A percentile compares a stretch with the other conserved stretches of the same genome.
phyloP scores from a whole-genome alignment of 2,113 vertebrate species.

The Etheostoma spectabile region DNA sequence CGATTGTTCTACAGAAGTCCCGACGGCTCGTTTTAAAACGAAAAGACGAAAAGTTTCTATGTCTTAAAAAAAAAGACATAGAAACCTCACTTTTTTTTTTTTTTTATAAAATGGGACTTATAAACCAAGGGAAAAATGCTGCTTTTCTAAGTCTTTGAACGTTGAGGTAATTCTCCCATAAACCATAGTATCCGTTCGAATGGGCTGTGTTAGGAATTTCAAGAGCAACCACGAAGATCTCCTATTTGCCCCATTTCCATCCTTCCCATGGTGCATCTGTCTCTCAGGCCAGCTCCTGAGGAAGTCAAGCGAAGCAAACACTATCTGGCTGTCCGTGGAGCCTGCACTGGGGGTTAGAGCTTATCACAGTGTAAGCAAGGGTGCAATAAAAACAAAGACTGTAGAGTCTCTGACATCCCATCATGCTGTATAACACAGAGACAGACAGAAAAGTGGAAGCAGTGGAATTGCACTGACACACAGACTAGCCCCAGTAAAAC shows the following conservation, averaged over 20 bases:
- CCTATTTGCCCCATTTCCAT: conserved; percentile 21
- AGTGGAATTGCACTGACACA: conserved; percentile 1
- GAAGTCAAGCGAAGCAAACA: conserved; percentile 72
- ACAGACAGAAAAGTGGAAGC: conserved; percentile 36
- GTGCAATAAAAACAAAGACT: conserved; percentile 53
- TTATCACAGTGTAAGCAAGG: conserved; percentile 51
- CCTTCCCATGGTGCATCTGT: conserved; percentile 67
- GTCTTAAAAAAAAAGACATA: too few species aligned
- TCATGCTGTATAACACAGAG: conserved; percentile 18
- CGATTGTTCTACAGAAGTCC: too few species aligned
- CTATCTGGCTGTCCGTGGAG: conserved; percentile 68
- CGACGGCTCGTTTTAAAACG: too few species aligned
- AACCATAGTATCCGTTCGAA: conserved; percentile 18
- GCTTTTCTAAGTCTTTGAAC: conserved; percentile 1
- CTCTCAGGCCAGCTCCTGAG: conserved; percentile 57
- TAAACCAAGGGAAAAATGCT: background rate
- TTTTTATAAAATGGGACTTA: background rate
- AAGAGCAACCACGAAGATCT: conserved; percentile 27
- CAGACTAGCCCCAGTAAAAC: background rate
- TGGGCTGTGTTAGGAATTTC: conserved; percentile 39
- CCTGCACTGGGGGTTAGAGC: conserved; percentile 45
- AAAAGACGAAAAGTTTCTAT: too few species aligned
- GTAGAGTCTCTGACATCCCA: conserved; percentile 46
- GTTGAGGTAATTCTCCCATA: too few species aligned
- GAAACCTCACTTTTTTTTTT: too few species aligned